Evolutionary conservation across 2,797 vertebrate genomes (phyloP).

Genomic region (Sebastes nivosus): DNA sequence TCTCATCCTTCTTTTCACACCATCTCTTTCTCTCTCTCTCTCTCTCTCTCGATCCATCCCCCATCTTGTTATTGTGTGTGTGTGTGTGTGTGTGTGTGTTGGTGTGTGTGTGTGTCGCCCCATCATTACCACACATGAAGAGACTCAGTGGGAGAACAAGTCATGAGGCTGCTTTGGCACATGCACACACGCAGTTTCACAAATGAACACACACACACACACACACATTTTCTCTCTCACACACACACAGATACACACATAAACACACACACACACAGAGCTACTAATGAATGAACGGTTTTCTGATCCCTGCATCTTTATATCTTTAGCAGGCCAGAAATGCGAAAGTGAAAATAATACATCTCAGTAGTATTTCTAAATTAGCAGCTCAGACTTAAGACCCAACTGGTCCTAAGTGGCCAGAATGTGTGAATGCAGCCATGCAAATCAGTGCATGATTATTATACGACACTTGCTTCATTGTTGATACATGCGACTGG

Average conservation of each 20-base stretch:
- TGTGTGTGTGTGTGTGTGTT: background rate
- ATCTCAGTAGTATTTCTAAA: constrained; percentile 25
- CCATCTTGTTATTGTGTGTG: constrained; percentile 2
- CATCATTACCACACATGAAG: constrained; percentile 70
- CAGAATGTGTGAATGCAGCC: constrained; percentile 4
- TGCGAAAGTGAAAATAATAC: constrained; percentile 6
- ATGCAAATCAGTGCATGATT: constrained; percentile 28
- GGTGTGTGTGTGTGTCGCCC: background rate
- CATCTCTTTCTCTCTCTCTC: background rate
- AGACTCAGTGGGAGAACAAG: constrained; percentile 63
- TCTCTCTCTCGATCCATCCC: background rate
- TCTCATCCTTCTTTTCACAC: constrained; percentile 44
- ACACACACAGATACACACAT: background rate
- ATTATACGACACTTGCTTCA: constrained; percentile 30
- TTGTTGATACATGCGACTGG: constrained; percentile 9
- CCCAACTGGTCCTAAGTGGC: background rate
- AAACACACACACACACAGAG: constrained; percentile 11
- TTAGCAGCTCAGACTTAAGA: background rate
- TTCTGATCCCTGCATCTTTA: constrained; percentile 42
- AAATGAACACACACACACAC: constrained; percentile 16
- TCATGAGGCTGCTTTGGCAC: constrained; percentile 50
- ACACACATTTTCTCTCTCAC: background rate
- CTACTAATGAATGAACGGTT: constrained; percentile 50
- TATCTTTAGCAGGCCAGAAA: constrained; percentile 32
- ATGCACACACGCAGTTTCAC: constrained; percentile 25